These are phyloP conservation scores for Siniperca undulata DNA, from an alignment of 2,797 vertebrate genomes.

Conservation along the genomic window DNA sequence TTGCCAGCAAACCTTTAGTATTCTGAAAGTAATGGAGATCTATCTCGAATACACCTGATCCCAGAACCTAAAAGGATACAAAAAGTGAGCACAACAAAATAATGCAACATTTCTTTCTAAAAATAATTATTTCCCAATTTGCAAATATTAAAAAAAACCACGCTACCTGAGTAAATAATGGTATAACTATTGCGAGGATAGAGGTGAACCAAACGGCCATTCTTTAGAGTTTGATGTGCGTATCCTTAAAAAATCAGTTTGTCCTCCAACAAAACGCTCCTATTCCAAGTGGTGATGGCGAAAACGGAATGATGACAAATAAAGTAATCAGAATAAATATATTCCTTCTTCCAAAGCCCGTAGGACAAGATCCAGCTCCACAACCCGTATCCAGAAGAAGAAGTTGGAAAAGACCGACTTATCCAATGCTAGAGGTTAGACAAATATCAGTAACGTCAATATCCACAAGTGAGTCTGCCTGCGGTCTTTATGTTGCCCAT, in stretches of 20 bases:
- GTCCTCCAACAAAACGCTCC: conserved; percentile 76
- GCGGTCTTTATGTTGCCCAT: conserved; percentile 83
- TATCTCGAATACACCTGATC: conserved; percentile 97
- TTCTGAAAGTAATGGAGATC: conserved; percentile 97
- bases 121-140: neutral
- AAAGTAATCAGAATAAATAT: conserved; percentile 78
- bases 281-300: conserved; percentile 72
- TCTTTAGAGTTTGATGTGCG: conserved; percentile 84
- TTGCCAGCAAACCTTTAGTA: conserved; percentile 89
- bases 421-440: conserved; percentile 83
- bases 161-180: conserved; percentile 89
- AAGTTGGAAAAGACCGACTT: conserved; percentile 74
- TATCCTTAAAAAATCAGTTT: conserved; percentile 81
- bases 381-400: conserved; percentile 78
- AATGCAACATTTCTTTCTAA: neutral
- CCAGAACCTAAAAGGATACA: conserved; percentile 85
- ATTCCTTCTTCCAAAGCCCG: conserved; percentile 79
- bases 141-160: neutral
- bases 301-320: conserved; percentile 58
- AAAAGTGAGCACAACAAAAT: conserved; percentile 50
- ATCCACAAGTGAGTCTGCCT: conserved; percentile 87
- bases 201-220: conserved; percentile 89
- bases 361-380: conserved; percentile 75
- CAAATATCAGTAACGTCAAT: conserved; percentile 85
- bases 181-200: conserved; percentile 87